phyloP scores from a whole-genome alignment of 2,113 vertebrate genomes.

The Dermatemys mawii region DNA sequence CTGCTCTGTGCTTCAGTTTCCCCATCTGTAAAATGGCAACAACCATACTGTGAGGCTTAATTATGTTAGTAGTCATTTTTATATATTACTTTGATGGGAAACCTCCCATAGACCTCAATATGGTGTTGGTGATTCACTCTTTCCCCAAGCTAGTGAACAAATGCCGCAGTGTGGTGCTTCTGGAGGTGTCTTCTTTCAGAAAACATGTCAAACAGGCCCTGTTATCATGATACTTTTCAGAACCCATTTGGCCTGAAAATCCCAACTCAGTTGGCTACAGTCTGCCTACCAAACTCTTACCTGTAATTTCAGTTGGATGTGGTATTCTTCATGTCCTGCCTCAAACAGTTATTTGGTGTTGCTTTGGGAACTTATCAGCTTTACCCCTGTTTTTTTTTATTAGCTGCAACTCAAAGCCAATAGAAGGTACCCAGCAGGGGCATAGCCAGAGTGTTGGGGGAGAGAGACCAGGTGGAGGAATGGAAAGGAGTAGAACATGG shows the following conservation, averaged over 20 bases:
- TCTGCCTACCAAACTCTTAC: background rate
- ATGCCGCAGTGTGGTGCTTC: background rate
- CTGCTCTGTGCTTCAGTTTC: background rate
- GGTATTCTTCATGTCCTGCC: background rate
- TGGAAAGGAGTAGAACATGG: background rate
- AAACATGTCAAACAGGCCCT: background rate
- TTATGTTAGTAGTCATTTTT: background rate
- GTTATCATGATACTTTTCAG: background rate
- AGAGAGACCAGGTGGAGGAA: background rate
- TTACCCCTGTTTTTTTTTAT: background rate
- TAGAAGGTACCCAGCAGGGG: background rate
- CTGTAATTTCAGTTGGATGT: background rate
- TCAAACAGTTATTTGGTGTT: background rate
- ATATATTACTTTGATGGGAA: background rate
- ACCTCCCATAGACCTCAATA: background rate
- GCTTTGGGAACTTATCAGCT: background rate
- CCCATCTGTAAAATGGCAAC: background rate
- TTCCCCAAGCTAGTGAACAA: background rate
- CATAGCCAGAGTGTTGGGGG: background rate
- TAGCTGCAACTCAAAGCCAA: background rate
- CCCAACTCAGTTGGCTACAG: background rate
- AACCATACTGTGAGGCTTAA: accelerated
- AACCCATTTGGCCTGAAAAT: background rate
- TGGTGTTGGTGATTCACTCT: background rate
- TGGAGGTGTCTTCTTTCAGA: background rate